Evolutionary conservation across 2,888 invertebrate species (phyloP), one percentile per base, ranked within the genome.

Genomic region (Cheilosia scutellata): DNA sequence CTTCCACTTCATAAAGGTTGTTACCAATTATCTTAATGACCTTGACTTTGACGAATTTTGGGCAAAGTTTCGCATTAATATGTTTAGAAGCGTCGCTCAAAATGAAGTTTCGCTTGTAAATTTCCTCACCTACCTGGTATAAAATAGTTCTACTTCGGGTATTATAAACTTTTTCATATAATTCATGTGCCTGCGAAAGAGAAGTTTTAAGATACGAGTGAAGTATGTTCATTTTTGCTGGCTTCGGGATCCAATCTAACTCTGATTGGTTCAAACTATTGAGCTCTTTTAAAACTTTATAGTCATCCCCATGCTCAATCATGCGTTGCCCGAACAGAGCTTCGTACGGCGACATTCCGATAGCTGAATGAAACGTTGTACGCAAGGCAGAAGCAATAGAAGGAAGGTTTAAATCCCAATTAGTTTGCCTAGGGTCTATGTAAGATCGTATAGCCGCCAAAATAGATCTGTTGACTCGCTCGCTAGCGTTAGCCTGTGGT

Each of bases 401-500:
- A 11, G 11, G 11, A 11, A 37, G 37, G 11, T 37, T 37, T 11
- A 11, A 37, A 13, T 55, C 33, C 33, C n/a, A 55, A 2, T 55
- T 31, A n/a, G 6, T 31, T 16, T 16, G 33, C 20, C 4, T 5
- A 47, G 44, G 44, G 42, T 70, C n/a, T 47, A 70, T 6, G 11
- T 37, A 37, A 4, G 37, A 37, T 37, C 11, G 37, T 37, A 37
- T 37, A 11, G 37, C 37, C 3, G 11, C 37, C 37, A 37, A 4
- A 11, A 37, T 11, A 11, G 37, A 37, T 37, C 37, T 37, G 37
- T 37, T 49, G 11, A 51, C 65, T 13, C 29, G 25, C 27, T 53
- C 51, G n/a, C 29, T 51, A 13, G 53, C 68, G 13, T 68, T 68
- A 0, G 55, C 47, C 5, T 70, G 70, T 1, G 55, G 70, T 2